Base-by-base conservation (phyloP, 2,797 vertebrate genomes). In the Sebastes taczanowskii region DNA sequence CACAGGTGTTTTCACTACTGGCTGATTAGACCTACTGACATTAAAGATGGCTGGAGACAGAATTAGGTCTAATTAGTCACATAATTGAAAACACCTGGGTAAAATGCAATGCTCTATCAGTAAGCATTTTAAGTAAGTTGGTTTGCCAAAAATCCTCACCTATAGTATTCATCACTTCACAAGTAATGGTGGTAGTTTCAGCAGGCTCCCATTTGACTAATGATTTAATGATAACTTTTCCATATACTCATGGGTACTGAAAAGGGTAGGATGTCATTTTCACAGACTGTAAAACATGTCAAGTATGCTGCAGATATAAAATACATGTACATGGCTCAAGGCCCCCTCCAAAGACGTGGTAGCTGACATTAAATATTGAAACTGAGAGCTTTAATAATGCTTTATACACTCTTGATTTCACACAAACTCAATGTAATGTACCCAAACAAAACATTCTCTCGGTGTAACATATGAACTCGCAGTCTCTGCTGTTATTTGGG, bases 361-460 rank as follows among this genome's bases (percentile, higher is more conserved):
- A 35, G 49, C 55, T 64, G 56, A 5, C 62, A 78, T 84, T 77
- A 86, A 82, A 82, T 77, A 84, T 73, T 86, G 34, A 70, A 71
- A 83, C 7, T 14, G 23, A 71, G 70, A 80, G 52, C 74, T 75
- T 81, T 80, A 6, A 66, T 60, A 76, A 38, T n/a, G 29, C 61
- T 76, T 46, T 14, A 61, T 63, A 32, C 18, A 9, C n/a, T 56
- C 16, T 23, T 69, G 34, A 81, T 68, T 71, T 68, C 66, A 68
- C 60, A 6, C 6, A 78, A 29, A 75, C 29, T 59, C 34, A 55
- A 25, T 58, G 53, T 61, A 56, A 76, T 5, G 25, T 67, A 10
- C 2, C 46, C 46, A 58, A 11, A 60, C 18, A 74, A 66, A 23
- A 59, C 5, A 49, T 29, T 10, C 30, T 30, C 38, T 69, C 11